These are phyloP conservation scores for Ecdyonurus torrentis DNA, from an alignment of 2,888 invertebrate genomes.

Conservation along the genomic window DNA sequence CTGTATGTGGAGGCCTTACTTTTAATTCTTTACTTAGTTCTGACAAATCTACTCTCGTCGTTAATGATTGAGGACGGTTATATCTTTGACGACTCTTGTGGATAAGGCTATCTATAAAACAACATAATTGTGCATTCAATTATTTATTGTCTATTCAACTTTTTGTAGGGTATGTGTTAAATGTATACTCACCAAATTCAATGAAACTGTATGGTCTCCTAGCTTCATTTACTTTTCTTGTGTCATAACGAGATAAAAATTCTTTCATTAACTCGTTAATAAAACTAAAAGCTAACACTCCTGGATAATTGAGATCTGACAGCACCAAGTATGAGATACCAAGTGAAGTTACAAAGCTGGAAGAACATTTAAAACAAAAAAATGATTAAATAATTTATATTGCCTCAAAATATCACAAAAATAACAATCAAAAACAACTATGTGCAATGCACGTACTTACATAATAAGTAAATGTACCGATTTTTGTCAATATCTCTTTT, in stretches of 20 bases:
- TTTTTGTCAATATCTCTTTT: too few relatives aligned
- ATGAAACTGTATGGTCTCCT: constrained; percentile 28
- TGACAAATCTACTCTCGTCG: constrained; percentile 19
- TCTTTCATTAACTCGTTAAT: constrained; percentile 28
- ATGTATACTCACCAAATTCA: constrained; percentile 25
- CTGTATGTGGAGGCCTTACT: constrained; percentile 18
- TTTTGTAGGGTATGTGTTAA: too few relatives aligned
- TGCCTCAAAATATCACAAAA: too few relatives aligned
- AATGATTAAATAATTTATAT: background rate
- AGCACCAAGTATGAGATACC: constrained; percentile 25
- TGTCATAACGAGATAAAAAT: constrained; percentile 24
- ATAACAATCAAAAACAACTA: too few relatives aligned
- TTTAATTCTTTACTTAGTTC: constrained; percentile 20
- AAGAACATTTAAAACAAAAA: constrained; percentile 13
- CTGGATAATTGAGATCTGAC: constrained; percentile 25
- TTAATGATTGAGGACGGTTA: constrained; percentile 21
- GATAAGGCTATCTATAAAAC: constrained; percentile 18
- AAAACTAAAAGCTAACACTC: constrained; percentile 28
- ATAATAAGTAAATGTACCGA: too few relatives aligned
- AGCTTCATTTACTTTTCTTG: constrained; percentile 21
- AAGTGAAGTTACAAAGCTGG: constrained; percentile 21
- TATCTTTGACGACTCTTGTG: constrained; percentile 20
- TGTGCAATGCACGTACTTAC: too few relatives aligned
- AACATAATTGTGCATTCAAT: background rate
- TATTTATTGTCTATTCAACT: too few relatives aligned